Evolutionary conservation across 2,888 invertebrate genomes (phyloP).

Genomic region (Trypoxylon attenuatum): DNA sequence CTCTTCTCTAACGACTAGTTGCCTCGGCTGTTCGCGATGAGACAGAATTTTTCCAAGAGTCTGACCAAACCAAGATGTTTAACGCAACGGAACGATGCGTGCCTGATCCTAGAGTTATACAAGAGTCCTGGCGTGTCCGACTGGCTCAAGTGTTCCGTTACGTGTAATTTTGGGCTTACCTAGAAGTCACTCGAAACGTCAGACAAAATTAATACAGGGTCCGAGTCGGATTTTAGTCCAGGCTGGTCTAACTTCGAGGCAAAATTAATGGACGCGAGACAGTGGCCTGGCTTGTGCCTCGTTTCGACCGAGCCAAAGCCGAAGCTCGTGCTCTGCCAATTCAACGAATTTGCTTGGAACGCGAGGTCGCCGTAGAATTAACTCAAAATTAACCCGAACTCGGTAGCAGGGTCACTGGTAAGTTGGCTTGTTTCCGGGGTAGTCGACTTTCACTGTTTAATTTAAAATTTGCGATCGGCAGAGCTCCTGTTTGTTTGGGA

Average conservation of each 20-base stretch:
- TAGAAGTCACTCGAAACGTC: neutral
- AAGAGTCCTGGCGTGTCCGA: no score
- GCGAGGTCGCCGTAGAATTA: no score
- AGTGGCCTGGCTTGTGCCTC: neutral
- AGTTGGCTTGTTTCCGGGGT: no score
- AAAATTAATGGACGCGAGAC: neutral
- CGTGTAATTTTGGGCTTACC: neutral
- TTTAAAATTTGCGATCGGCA: no score
- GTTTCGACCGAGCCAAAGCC: neutral
- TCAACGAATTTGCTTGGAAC: neutral
- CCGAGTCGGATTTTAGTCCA: neutral
- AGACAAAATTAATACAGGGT: neutral
- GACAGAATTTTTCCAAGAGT: neutral
- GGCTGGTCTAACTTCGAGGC: neutral
- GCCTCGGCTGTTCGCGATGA: neutral
- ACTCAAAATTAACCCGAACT: no score
- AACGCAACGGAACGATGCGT: no score
- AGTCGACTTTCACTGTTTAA: no score
- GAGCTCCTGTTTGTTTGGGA: no score
- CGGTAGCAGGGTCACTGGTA: no score
- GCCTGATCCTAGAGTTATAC: no score
- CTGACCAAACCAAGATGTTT: no score
- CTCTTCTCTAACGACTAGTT: conserved; percentile 15
- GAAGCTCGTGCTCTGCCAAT: no score
- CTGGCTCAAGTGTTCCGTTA: neutral